Percentiles rank a stretch among this genome's conserved stretches.
Conservation (phyloP, 2,888 invertebrate species). For the Noctua janthina region DNA sequence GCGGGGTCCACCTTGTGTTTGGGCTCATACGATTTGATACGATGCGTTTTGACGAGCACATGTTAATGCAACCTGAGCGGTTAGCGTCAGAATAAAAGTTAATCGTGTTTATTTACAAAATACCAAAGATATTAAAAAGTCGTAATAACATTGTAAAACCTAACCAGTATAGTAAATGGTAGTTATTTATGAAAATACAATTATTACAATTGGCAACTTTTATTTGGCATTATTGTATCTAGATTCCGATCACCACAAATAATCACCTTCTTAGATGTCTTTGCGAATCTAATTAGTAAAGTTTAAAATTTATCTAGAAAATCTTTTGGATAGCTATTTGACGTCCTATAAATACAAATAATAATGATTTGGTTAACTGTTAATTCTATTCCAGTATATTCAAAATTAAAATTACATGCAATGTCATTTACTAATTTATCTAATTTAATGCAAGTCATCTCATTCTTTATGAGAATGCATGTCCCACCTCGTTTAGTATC, state of each 20-base stretch:
- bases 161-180: too few relatives aligned
- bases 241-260: not conserved
- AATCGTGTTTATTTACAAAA: not conserved
- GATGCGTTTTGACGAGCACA: too few relatives aligned
- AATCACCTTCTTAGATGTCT: not conserved
- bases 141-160: too few relatives aligned
- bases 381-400: slow-evolving; percentile 5
- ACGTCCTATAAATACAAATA: not conserved
- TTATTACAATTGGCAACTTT: too few relatives aligned
- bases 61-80: not conserved
- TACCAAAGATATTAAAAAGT: not conserved
- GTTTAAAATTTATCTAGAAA: not conserved
- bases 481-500: too few relatives aligned
- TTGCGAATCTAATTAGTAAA: not conserved
- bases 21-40: too few relatives aligned
- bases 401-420: slow-evolving; percentile 1
- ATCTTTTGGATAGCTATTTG: not conserved
- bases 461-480: not conserved
- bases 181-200: too few relatives aligned
- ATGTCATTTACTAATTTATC: not conserved
- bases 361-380: not conserved
- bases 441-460: too few relatives aligned
- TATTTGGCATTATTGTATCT: too few relatives aligned
- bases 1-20: too few relatives aligned
- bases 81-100: not conserved